A percentile compares a stretch with the other conserved stretches of the same genome.
Evolutionary conservation across 1,140 invertebrate species (phyloP).

Genomic region (Orussus abietinus): DNA sequence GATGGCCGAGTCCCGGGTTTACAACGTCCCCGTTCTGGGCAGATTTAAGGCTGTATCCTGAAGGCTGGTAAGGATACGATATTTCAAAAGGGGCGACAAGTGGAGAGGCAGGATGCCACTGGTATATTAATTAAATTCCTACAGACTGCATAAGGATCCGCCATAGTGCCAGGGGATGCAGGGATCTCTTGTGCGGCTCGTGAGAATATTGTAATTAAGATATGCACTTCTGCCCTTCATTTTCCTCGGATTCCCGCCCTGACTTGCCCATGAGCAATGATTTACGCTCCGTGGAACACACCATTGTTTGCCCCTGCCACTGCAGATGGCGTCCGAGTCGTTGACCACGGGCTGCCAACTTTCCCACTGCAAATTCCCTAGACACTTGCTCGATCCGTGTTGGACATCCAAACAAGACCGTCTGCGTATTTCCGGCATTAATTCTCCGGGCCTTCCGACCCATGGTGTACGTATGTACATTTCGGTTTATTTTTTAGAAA

Average conservation of each 20-base stretch:
- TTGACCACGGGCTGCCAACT: too few species aligned
- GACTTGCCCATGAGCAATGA: conserved; percentile 11
- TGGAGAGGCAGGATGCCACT: conserved; percentile 32
- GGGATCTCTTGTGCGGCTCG: conserved; percentile 31
- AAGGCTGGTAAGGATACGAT: conserved; percentile 32
- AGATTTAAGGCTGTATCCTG: too few species aligned
- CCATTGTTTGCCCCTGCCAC: conserved; percentile 31
- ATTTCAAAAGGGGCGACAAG: conserved; percentile 38
- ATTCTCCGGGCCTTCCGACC: too few species aligned
- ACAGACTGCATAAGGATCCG: conserved; percentile 30
- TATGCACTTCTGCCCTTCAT: conserved; percentile 34
- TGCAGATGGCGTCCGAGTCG: too few species aligned
- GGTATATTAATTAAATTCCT: conserved; percentile 45
- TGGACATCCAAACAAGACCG: too few species aligned
- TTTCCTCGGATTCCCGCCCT: conserved; percentile 19
- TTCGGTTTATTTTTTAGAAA: too few species aligned
- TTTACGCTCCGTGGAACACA: conserved; percentile 30
- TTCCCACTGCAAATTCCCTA: too few species aligned
- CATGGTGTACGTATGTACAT: too few species aligned
- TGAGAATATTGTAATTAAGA: conserved; percentile 46
- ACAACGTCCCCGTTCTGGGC: too few species aligned
- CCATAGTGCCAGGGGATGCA: conserved; percentile 19
- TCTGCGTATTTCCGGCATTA: too few species aligned
- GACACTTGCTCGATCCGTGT: too few species aligned
- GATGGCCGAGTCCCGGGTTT: too few species aligned